Evolutionary conservation across 1,140 invertebrate genomes (phyloP).

Genomic region (Anastrepha obliqua): DNA sequence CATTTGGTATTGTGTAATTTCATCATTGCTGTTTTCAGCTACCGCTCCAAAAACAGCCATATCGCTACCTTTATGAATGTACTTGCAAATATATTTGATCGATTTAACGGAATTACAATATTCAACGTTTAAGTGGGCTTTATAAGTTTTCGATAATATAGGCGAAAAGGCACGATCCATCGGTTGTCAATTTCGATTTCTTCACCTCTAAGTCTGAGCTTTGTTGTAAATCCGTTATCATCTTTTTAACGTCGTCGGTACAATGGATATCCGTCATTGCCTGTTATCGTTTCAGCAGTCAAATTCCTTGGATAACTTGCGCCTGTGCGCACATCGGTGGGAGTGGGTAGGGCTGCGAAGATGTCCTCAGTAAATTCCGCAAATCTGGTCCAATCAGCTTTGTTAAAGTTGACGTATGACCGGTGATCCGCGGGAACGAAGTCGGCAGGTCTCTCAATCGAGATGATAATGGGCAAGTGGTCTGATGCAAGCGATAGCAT

Average conservation of each 20-base stretch:
- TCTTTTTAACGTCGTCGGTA: neutral
- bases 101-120: constrained; percentile 68
- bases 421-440: too few relatives aligned
- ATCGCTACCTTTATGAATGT: constrained; percentile 72
- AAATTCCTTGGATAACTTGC: neutral
- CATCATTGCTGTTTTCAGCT: too few relatives aligned
- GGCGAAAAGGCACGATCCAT: constrained; percentile 67
- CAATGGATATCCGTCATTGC: neutral
- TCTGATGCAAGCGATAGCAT: too few relatives aligned
- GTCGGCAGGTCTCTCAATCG: too few relatives aligned
- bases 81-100: constrained; percentile 75
- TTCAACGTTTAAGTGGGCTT: constrained; percentile 68
- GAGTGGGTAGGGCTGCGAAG: too few relatives aligned
- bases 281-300: neutral
- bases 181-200: constrained; percentile 61
- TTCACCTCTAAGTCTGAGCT: neutral
- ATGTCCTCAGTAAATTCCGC: constrained; percentile 75
- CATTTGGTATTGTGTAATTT: neutral
- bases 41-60: neutral
- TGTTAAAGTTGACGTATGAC: too few relatives aligned
- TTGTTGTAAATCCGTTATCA: neutral
- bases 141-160: constrained; percentile 60
- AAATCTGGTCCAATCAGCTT: too few relatives aligned
- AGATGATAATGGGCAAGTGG: too few relatives aligned
- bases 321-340: too few relatives aligned